Base-by-base conservation (phyloP, 2,797 vertebrate species). In the Acipenser oxyrinchus region DNA sequence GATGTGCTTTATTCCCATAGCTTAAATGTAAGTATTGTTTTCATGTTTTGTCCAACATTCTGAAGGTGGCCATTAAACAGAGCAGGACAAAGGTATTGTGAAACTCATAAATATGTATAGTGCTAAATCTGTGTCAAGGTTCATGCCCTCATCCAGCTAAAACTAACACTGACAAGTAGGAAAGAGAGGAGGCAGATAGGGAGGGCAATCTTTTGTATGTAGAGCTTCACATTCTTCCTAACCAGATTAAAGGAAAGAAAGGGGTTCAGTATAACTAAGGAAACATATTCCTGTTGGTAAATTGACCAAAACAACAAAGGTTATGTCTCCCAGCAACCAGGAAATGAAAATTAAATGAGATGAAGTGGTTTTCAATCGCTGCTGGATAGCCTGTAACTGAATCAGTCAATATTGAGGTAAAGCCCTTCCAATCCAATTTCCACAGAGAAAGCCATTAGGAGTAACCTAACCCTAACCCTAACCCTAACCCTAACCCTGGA, bases 51-150 rank as follows among this genome's bases (percentile, higher is more conserved):
- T 13, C 12, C 10, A 58, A 13, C 4, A n/a, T n/a, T 58, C 11
- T 3, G 55, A 58, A 58, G 55, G 10, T n/a, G 12, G 55, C 55
- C 55, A 58, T 58, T 58, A 58, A n/a, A 58, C 7, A 58, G 10
- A 58, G 55, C n/a, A 58, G 55, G 55, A 58, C 55, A 58, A 58
- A 58, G 55, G 12, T 13, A 2, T 6, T 58, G 55, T 58, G 55
- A 58, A 11, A 58, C 55, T 58, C 13, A 58, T 58, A 58, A 58
- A 58, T 58, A 58, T 58, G 11, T 58, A 58, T 58, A 58, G 55
- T 2, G 7, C 55, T n/a, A 58, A 58, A 58, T 7, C 55, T n/a
- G 10, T 58, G 55, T 58, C 55, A 58, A 13, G 12, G 55, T 58
- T 58, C n/a, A 13, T 11, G 37, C 3, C 55, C 12, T 58, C 11